These are phyloP conservation scores for Agriopis aurantiaria DNA, from an alignment of 2,888 invertebrate species.

Conservation along the genomic window DNA sequence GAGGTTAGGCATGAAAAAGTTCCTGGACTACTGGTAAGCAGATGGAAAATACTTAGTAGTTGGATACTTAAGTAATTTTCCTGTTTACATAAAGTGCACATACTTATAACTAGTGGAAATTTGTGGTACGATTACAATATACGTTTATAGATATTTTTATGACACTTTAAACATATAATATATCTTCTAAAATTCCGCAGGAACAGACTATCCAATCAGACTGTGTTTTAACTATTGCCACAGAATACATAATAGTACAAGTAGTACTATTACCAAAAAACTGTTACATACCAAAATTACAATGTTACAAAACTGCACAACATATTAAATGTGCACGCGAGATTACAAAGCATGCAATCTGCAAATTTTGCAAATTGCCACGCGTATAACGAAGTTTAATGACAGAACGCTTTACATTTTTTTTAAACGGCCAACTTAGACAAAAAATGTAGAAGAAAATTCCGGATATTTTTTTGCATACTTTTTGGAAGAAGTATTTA, in stretches of 20 bases:
- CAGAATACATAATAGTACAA: too few relatives aligned
- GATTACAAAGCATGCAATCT: conserved; percentile 12
- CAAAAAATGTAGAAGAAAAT: not conserved
- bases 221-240: not conserved
- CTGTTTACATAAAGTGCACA: conserved; percentile 3
- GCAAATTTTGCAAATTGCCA: conserved; percentile 15
- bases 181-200: too few relatives aligned
- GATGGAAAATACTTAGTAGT: not conserved
- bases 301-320: conserved; percentile 15
- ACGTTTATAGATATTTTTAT: not conserved
- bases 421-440: not conserved
- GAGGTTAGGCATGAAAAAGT: not conserved
- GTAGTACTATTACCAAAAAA: not conserved
- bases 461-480: not conserved
- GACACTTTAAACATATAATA: too few relatives aligned
- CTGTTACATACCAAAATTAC: conserved; percentile 10
- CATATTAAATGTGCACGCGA: conserved; percentile 14
- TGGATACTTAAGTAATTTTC: conserved; percentile 2
- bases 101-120: not conserved
- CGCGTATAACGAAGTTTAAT: not conserved
- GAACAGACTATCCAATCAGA: not conserved
- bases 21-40: not conserved
- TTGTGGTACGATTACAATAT: too few relatives aligned
- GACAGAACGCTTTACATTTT: not conserved
- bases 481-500: not conserved